Conservation (phyloP, 2,797 vertebrate species). For the Distichodus sexfasciatus region DNA sequence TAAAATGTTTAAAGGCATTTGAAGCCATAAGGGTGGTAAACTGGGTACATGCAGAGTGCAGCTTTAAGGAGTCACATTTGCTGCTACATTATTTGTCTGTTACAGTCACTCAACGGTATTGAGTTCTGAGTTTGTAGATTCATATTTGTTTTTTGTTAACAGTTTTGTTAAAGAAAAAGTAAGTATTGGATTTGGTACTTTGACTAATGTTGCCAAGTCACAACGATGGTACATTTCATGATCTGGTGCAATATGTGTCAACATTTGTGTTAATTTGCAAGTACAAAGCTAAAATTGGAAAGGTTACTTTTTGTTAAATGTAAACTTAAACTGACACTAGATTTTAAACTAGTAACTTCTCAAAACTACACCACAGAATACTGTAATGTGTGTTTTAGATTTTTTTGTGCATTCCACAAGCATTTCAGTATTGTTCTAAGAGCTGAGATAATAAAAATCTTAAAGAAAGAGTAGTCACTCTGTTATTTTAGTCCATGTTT, state of each 20-base stretch:
- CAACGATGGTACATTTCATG: slow-evolving; percentile 62
- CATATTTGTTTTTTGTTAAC: slow-evolving; percentile 21
- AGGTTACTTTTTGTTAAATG: slow-evolving; percentile 46
- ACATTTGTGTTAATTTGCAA: slow-evolving; percentile 44
- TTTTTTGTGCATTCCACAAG: slow-evolving; percentile 7
- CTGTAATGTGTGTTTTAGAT: slow-evolving; percentile 53
- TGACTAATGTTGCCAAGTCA: slow-evolving; percentile 55
- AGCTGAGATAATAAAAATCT: slow-evolving; percentile 6
- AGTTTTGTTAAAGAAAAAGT: slow-evolving; percentile 52
- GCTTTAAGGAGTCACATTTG: slow-evolving; percentile 53
- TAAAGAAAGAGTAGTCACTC: not conserved
- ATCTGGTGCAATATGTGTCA: slow-evolving; percentile 66
- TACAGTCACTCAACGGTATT: slow-evolving; percentile 36
- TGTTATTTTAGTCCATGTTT: not conserved
- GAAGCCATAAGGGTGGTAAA: slow-evolving; percentile 47
- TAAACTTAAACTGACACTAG: slow-evolving; percentile 70
- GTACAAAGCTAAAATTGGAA: slow-evolving; percentile 39
- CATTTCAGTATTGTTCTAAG: slow-evolving; percentile 46
- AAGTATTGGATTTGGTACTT: slow-evolving; percentile 57
- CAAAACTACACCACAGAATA: slow-evolving; percentile 49
- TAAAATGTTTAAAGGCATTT: slow-evolving; percentile 4
- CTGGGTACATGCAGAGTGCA: slow-evolving; percentile 49
- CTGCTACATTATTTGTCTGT: slow-evolving; percentile 39
- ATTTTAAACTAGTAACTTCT: slow-evolving; percentile 55
- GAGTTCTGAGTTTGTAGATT: slow-evolving; percentile 49